Percentiles rank a stretch among this genome's conserved stretches.
Conservation (phyloP, 2,797 vertebrate species). For the Prunella strophiata region DNA sequence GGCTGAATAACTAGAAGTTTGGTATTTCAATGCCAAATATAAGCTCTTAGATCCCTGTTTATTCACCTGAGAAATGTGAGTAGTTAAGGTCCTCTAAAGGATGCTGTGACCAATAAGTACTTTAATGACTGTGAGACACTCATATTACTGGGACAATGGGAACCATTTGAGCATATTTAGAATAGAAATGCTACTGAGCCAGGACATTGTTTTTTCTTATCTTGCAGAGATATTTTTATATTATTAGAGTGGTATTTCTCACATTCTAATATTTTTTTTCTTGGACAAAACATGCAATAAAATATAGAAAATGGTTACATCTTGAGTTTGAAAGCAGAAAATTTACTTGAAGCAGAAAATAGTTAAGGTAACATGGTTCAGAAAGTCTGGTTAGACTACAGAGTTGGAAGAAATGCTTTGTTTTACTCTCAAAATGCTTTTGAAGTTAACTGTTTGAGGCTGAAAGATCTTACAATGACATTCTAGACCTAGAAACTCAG, state of each 20-base stretch:
- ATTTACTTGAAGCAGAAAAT: not conserved
- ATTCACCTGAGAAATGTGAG: not conserved
- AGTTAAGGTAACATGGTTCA: not conserved
- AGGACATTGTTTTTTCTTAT: not conserved
- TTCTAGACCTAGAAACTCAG: not conserved
- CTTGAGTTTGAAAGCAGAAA: not conserved
- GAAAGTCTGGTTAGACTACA: not conserved
- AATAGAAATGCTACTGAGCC: not conserved
- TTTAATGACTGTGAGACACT: not conserved
- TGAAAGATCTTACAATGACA: not conserved
- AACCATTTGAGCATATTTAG: accelerated
- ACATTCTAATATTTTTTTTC: not conserved
- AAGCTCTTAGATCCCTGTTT: not conserved
- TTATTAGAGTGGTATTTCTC: not conserved
- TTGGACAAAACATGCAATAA: not conserved
- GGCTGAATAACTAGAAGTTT: not conserved
- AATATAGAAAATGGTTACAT: not conserved
- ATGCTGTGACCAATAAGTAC: not conserved
- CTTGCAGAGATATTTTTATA: not conserved
- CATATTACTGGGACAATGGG: not conserved
- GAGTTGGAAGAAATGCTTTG: not conserved
- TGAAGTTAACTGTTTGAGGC: not conserved
- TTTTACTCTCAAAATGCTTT: not conserved
- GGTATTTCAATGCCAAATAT: not conserved
- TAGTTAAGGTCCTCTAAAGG: not conserved